Conservation (phyloP, 2,113 vertebrate genomes). For the Anguilla japonica region DNA sequence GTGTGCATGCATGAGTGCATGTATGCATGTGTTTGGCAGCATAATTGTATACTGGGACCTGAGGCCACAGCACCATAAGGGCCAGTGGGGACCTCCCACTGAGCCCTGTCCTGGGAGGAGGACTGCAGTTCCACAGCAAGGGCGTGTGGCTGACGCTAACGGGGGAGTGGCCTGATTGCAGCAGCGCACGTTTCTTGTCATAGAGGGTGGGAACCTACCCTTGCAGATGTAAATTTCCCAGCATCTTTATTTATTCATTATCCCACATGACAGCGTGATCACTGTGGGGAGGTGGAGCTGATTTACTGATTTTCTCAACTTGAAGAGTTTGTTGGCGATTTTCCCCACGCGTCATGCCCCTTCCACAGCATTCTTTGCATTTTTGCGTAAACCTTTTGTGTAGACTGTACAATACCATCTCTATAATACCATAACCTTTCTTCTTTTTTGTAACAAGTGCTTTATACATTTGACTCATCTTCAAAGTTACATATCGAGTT, state of each 20-base stretch:
- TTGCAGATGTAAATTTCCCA: not conserved
- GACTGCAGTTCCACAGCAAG: no score
- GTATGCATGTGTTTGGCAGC: not conserved
- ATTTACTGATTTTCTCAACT: not conserved
- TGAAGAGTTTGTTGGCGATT: no score
- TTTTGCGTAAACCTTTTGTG: no score
- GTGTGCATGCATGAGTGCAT: no score
- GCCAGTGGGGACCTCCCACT: not conserved
- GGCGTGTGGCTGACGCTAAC: not conserved
- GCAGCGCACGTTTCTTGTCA: not conserved
- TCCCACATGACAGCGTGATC: not conserved
- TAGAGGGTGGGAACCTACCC: not conserved
- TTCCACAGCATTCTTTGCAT: no score
- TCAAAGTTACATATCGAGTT: no score
- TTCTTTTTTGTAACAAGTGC: no score
- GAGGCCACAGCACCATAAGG: no score
- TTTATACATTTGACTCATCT: no score
- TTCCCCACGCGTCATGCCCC: no score
- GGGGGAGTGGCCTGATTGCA: not conserved
- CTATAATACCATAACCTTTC: no score
- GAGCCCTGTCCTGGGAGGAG: not conserved
- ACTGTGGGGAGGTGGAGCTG: not conserved
- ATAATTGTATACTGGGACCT: not conserved
- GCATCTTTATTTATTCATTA: not conserved
- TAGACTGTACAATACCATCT: no score